These are phyloP conservation scores for Seira musarum DNA, from an alignment of 2,888 invertebrate species.

Conservation along the genomic window DNA sequence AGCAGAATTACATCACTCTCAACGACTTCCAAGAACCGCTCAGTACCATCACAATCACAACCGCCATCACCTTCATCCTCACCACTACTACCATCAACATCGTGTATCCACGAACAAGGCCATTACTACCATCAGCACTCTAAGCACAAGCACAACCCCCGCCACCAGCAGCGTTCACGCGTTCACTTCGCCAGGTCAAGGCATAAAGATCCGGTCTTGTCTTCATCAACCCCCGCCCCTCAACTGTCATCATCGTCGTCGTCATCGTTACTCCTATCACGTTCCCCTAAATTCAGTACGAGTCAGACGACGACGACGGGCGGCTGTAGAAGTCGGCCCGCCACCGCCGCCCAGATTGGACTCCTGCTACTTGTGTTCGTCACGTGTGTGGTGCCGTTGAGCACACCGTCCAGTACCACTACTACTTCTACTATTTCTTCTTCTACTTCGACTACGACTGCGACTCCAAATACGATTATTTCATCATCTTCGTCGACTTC, in stretches of 20 bases:
- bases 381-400: slow-evolving; percentile 49
- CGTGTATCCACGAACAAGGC: not conserved
- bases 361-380: slow-evolving; percentile 44
- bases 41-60: no score
- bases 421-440: slow-evolving; percentile 28
- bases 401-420: slow-evolving; percentile 46
- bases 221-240: no score
- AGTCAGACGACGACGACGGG: not conserved
- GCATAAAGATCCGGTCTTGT: not conserved
- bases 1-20: no score
- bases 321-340: not conserved
- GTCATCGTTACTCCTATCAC: no score
- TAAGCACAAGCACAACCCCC: not conserved
- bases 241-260: not conserved
- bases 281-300: slow-evolving; percentile 19
- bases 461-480: no score
- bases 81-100: not conserved
- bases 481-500: slow-evolving; percentile 32
- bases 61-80: slow-evolving; percentile 1
- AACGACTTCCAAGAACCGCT: no score
- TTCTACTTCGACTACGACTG: no score
- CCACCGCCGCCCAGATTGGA: no score
- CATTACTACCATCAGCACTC: slow-evolving; percentile 4
- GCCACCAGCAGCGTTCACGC: not conserved
- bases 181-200: no score